Percentiles rank a stretch among this genome's conserved stretches.
These are phyloP conservation scores for Drosophila seguyi DNA, from an alignment of 1,140 invertebrate species.

Conservation along the genomic window DNA sequence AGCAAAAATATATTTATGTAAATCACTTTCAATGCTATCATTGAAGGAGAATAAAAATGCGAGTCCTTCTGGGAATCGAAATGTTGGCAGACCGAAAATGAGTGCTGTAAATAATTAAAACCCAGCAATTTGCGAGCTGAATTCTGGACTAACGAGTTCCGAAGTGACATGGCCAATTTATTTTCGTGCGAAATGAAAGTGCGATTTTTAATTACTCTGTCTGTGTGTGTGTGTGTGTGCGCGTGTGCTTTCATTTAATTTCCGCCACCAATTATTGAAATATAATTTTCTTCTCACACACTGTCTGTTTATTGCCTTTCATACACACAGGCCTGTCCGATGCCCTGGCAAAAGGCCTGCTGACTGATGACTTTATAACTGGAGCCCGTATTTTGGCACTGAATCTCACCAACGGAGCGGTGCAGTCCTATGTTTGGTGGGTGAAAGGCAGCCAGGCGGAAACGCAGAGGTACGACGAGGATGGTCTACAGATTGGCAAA, in stretches of 20 bases:
- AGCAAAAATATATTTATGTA: constrained; percentile 17
- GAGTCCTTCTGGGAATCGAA: neutral
- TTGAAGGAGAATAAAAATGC: constrained; percentile 22
- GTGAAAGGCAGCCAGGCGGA: constrained; percentile 85
- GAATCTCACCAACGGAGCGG: constrained; percentile 87
- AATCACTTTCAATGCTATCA: constrained; percentile 2
- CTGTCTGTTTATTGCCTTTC: constrained; percentile 4
- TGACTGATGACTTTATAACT: constrained; percentile 87
- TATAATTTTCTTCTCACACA: constrained; percentile 21
- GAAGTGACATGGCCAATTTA: constrained; percentile 38
- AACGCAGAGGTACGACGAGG: constrained; percentile 85
- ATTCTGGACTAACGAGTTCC: constrained; percentile 26
- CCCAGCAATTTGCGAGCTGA: constrained; percentile 13
- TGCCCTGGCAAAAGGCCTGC: constrained; percentile 87
- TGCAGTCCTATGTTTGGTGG: constrained; percentile 87
- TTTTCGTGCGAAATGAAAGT: constrained; percentile 18
- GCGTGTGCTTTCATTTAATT: constrained; percentile 29
- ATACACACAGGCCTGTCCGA: constrained; percentile 86
- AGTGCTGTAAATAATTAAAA: constrained; percentile 41
- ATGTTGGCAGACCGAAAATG: constrained; percentile 10
- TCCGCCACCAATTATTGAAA: constrained; percentile 36
- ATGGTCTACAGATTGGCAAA: constrained; percentile 86
- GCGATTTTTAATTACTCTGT: constrained; percentile 36
- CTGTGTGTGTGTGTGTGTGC: constrained; percentile 3
- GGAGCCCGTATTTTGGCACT: constrained; percentile 87